Percentiles rank a stretch among this genome's conserved stretches.
These are phyloP conservation scores for Tribolium madens DNA, from an alignment of 1,140 invertebrate species.

Conservation along the genomic window DNA sequence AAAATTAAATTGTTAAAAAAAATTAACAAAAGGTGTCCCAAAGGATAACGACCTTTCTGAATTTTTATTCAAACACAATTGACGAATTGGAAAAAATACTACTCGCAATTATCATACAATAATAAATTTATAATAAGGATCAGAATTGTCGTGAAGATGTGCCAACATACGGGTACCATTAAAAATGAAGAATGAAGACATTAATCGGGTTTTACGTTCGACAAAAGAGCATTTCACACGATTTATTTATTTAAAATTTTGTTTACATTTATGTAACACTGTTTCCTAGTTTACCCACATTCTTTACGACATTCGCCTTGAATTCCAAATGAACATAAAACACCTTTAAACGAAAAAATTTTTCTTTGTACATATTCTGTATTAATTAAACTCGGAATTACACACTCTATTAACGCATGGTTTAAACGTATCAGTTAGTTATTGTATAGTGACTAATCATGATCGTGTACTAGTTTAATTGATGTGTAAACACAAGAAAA, in stretches of 20 bases:
- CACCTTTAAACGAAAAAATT: not conserved
- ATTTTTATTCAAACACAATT: not conserved
- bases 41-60: not conserved
- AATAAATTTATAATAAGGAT: constrained; percentile 12
- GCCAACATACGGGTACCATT: constrained; percentile 26
- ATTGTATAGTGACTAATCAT: not conserved
- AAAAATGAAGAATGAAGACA: constrained; percentile 43
- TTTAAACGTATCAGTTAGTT: constrained; percentile 1
- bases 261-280: constrained; percentile 12
- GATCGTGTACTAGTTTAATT: not conserved
- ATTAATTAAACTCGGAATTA: not conserved
- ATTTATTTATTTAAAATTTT: constrained; percentile 9
- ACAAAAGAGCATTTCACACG: not conserved
- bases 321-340: constrained; percentile 7
- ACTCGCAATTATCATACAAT: constrained; percentile 10
- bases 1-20: constrained; percentile 11
- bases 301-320: constrained; percentile 36
- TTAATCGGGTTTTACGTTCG: constrained; percentile 21
- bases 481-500: not conserved
- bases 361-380: not conserved
- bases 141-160: not conserved
- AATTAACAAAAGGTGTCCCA: not conserved
- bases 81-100: not conserved
- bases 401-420: not conserved
- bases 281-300: constrained; percentile 42